phyloP scores from a whole-genome alignment of 2,888 invertebrate genomes.

The Pristionchus exspectatus region DNA sequence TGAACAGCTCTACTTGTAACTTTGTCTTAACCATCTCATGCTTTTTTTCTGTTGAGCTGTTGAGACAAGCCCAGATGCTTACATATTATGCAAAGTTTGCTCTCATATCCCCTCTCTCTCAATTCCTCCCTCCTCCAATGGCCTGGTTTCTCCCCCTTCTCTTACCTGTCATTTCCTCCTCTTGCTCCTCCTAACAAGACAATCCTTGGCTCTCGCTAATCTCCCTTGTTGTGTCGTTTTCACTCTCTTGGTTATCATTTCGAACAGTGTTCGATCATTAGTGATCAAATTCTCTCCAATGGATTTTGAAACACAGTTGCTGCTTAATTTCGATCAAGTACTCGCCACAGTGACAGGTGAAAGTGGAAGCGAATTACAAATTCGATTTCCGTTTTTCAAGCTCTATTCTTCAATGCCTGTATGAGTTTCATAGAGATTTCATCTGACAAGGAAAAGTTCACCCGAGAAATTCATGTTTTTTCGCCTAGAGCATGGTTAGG shows the following conservation, averaged over 20 bases:
- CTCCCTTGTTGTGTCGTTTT: not conserved
- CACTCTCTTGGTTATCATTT: not conserved
- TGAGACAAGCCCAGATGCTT: slow-evolving; percentile 5
- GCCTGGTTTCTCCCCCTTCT: not conserved
- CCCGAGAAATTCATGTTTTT: not conserved
- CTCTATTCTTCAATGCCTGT: too few relatives aligned
- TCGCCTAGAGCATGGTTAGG: not conserved
- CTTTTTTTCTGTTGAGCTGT: not conserved
- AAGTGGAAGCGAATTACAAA: too few relatives aligned
- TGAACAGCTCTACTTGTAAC: not conserved
- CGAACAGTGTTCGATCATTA: not conserved
- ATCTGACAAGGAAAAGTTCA: not conserved
- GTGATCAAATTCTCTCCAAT: not conserved
- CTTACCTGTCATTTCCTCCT: slow-evolving; percentile 25
- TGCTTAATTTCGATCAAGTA: too few relatives aligned
- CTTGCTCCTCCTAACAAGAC: not conserved
- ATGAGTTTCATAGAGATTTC: not conserved
- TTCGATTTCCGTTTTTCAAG: too few relatives aligned
- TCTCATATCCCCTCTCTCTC: slow-evolving; percentile 23
- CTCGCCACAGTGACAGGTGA: too few relatives aligned
- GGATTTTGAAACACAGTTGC: too few relatives aligned
- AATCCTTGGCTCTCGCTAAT: not conserved
- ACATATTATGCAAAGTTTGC: slow-evolving; percentile 25
- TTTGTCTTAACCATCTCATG: not conserved
- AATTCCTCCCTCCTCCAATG: not conserved